Base-by-base conservation (phyloP, 64 coral and sea anemone species). In the Acropora yongei region DNA sequence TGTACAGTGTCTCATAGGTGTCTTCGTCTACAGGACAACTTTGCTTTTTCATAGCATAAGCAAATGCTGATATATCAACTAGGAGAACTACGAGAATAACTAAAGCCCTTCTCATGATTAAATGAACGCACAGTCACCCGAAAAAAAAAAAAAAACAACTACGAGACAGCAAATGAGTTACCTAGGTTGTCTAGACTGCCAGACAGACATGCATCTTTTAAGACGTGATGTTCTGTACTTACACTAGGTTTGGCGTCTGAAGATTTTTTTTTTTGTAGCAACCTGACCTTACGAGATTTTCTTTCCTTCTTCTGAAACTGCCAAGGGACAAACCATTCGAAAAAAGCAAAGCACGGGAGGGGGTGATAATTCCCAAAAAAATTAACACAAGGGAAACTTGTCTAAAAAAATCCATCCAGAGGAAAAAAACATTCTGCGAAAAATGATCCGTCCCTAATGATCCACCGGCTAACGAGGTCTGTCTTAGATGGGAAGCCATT, bases 231-330 rank as follows among this genome's bases (percentile, higher is more conserved):
- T 53, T 53, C 50, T 53, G 50, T 53, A 53, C 50, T 53, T 53
- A 71, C 44, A 66, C 68, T 11, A 40, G 82, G 47, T 14, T 40
- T 86, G 60, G 69, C 44, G 46, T 48, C 78, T 80, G 78, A 13
- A 43, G 30, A 60, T 53, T 53, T 41, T 65, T 63, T 63, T 67
- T 84, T 84, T 49, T 80, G 43, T 47, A 14, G 78, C 19, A 79
- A 49, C 14, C 44, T 79, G 63, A 67, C 63, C 63, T 67, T 67
- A 67, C 63, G 63, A 67, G 63, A 67, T 67, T 67, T 67, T 67
- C 4, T 67, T 67, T 67, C 16, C 63, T 67, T 67, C 63, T 67
- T 67, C 63, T 67, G 63, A 67, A 67, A 67, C 11, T 67, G 63
- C 63, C 16, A 67, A 67, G 63, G 63, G 63, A 67, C 63, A 18